Conservation (phyloP, 2,113 vertebrate genomes). For the Gymnarchus niloticus region DNA sequence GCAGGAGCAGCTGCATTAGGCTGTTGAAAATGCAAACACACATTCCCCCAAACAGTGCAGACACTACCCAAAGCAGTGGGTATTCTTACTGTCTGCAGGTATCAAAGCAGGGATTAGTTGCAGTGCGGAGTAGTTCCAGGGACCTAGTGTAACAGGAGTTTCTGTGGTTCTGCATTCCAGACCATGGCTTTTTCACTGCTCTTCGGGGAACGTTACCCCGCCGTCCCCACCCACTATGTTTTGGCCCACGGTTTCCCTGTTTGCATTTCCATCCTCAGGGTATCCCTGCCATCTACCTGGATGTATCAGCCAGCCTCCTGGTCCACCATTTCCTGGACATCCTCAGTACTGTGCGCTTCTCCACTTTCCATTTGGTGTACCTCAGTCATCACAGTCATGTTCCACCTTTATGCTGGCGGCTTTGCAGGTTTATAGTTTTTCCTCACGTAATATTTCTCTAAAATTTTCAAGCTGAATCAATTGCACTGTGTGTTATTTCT, state of each 20-base stretch:
- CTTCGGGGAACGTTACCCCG: no score
- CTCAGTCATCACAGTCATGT: neutral
- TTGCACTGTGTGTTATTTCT: neutral
- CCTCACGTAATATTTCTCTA: no score
- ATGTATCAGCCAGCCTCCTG: neutral
- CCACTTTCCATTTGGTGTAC: neutral
- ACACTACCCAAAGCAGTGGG: neutral
- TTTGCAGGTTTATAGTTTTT: no score
- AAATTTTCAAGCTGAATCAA: neutral
- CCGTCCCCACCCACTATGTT: neutral
- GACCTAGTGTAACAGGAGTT: neutral
- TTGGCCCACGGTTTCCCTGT: neutral
- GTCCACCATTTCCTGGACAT: neutral
- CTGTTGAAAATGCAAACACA: neutral
- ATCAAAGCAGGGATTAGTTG: neutral
- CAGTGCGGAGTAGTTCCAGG: no score
- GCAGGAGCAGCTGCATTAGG: neutral
- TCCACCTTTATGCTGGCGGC: no score
- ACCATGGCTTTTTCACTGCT: neutral
- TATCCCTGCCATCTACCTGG: neutral
- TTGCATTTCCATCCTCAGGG: neutral
- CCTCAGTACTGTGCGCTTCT: neutral
- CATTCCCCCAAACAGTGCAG: neutral
- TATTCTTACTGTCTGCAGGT: neutral
- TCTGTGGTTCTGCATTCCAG: neutral